phyloP scores from a whole-genome alignment of 2,797 vertebrate genomes.

The Takifugu rubripes region DNA sequence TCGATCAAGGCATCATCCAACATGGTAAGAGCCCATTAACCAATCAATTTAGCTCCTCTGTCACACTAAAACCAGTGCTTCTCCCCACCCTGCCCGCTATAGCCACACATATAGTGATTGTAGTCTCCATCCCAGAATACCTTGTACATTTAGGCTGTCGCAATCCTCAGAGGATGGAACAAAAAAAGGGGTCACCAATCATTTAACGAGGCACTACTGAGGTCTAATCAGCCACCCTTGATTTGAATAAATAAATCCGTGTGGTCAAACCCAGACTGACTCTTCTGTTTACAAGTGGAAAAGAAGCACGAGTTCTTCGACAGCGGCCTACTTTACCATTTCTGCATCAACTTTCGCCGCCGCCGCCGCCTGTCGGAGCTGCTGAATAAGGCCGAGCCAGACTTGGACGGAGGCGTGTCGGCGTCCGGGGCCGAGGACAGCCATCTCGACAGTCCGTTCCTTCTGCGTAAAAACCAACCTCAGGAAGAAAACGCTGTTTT shows the following conservation, averaged over 20 bases:
- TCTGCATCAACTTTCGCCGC: slow-evolving; percentile 83
- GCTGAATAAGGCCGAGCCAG: slow-evolving; percentile 67
- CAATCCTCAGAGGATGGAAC: too few species aligned
- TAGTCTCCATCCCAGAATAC: too few species aligned
- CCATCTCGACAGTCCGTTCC: slow-evolving; percentile 79
- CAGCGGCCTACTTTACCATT: slow-evolving; percentile 84
- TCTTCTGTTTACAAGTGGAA: slow-evolving; percentile 67
- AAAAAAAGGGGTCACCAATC: too few species aligned
- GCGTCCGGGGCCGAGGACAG: slow-evolving; percentile 62
- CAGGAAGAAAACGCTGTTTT: slow-evolving; percentile 73
- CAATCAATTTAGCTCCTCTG: too few species aligned
- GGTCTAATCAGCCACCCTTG: too few species aligned
- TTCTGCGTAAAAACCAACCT: slow-evolving; percentile 67
- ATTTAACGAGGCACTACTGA: too few species aligned
- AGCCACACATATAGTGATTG: too few species aligned
- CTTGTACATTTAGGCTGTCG: too few species aligned
- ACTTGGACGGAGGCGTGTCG: slow-evolving; percentile 29
- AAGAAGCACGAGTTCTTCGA: slow-evolving; percentile 83
- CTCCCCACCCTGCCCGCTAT: too few species aligned
- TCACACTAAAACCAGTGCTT: too few species aligned
- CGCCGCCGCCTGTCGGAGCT: slow-evolving; percentile 79
- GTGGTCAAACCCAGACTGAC: background rate
- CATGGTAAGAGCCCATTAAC: slow-evolving; percentile 72
- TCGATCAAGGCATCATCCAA: slow-evolving; percentile 86
- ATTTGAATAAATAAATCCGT: too few species aligned